Evolutionary conservation across 2,113 vertebrate species (phyloP).

Genomic region (Neopipo cinnamomea): DNA sequence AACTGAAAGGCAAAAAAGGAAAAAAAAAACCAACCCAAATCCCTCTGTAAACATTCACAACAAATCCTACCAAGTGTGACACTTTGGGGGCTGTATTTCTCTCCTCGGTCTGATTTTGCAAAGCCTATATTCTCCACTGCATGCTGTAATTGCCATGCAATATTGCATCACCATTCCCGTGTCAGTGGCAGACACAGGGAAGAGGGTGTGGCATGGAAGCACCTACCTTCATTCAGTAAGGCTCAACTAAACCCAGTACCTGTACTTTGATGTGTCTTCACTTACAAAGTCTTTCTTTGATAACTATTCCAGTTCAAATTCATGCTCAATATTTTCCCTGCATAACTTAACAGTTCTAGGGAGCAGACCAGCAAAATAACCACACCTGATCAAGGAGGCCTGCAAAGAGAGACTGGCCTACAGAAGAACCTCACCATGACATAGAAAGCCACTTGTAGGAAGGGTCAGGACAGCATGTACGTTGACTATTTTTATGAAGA

Average conservation of each 20-base stretch:
- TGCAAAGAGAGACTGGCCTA: not conserved
- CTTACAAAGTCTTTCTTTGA: not conserved
- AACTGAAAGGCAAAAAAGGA: not conserved
- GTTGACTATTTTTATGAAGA: not conserved
- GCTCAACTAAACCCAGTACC: not conserved
- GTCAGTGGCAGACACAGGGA: conserved; percentile 5
- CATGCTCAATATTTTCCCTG: not conserved
- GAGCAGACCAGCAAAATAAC: not conserved
- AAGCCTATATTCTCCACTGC: not conserved
- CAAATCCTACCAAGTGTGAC: not conserved
- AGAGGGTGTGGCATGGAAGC: conserved; percentile 36
- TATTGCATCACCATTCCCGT: conserved; percentile 51
- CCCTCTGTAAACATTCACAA: not conserved
- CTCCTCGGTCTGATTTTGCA: not conserved
- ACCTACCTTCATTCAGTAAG: not conserved
- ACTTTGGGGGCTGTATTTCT: not conserved
- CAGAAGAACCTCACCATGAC: not conserved
- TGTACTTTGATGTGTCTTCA: not conserved
- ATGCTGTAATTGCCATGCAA: conserved; percentile 30
- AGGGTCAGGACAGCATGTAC: not conserved
- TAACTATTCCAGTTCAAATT: not conserved
- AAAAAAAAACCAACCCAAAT: not conserved
- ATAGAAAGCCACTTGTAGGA: not conserved
- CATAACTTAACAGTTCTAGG: not conserved
- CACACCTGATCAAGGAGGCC: not conserved